Base-by-base conservation (phyloP, 2,888 invertebrate species). In the Drosophila mulleri region DNA sequence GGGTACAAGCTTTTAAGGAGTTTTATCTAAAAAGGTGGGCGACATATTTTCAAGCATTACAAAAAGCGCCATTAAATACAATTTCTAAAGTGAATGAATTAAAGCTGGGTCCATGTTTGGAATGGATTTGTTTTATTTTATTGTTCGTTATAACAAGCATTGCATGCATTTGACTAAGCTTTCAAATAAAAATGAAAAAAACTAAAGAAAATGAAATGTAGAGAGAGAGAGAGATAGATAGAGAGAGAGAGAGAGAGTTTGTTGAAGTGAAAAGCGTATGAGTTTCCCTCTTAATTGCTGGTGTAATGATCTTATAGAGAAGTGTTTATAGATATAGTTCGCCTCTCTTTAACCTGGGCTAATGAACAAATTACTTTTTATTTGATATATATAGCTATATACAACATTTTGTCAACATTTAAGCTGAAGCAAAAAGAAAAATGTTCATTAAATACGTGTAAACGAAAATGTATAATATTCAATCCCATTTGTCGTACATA, bases 381-480 rank as follows among this genome's bases (percentile, higher is more conserved):
- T 61, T 54, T 57, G 18, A 48, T 42, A 67, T 42, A 67, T 41
- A 56, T 47, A 48, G 29, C 44, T 37, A 62, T 48, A 59, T 56
- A 52, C 16, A 52, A 52, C 32, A 52, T 52, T 77, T 61, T 39
- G 48, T 58, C 80, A 76, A 75, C 80, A 65, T 58, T 69, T 47
- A 77, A 77, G 70, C 77, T 75, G 67, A 72, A 75, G 79, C 80
- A 83, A 87, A 91, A 91, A 92, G 90, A 87, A 91, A 88, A 91
- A 82, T 92, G 92, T 92, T 92, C 92, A 91, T 91, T 92, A 92
- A 92, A 92, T 92, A 92, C 92, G 92, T 92, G 93, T 93, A 93
- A 92, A 93, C 93, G 93, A 93, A 93, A 93, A 93, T 93, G 93
- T 93, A 93, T 93, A 93, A 93, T 93, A 92, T 93, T 92, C 92